Conservation (phyloP, 2,888 invertebrate genomes). For the Drosophila affinis region DNA sequence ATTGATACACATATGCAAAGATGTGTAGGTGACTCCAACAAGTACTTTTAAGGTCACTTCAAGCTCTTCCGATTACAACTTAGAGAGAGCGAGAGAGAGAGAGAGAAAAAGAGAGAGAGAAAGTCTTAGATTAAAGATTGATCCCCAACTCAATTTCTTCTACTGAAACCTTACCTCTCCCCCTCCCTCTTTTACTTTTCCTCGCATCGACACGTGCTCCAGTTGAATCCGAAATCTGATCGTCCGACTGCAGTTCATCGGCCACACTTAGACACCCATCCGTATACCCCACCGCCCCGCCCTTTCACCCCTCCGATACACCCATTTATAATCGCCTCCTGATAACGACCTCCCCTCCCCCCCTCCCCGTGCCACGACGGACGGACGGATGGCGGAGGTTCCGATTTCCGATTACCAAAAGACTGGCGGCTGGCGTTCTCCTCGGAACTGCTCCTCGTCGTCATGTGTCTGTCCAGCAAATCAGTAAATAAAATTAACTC, state of each 20-base stretch:
- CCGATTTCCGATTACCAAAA: constrained; percentile 20
- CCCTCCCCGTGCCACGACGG: constrained; percentile 17
- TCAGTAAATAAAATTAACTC: constrained; percentile 57
- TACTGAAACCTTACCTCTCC: background rate
- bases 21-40: no score
- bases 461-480: constrained; percentile 31
- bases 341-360: constrained; percentile 11
- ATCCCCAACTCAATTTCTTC: no score
- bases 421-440: background rate
- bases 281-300: constrained; percentile 26
- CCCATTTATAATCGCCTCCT: background rate
- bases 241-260: constrained; percentile 67
- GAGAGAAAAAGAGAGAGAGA: no score
- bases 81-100: no score
- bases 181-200: background rate
- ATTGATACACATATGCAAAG: no score
- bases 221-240: constrained; percentile 18
- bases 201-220: constrained; percentile 55
- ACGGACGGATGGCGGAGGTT: constrained; percentile 30
- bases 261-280: constrained; percentile 46
- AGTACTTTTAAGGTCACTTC: no score
- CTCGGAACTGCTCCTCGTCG: background rate
- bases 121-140: no score
- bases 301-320: background rate
- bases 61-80: no score